phyloP scores from a whole-genome alignment of 1,140 invertebrate species.

The Hormaphis cornu region DNA sequence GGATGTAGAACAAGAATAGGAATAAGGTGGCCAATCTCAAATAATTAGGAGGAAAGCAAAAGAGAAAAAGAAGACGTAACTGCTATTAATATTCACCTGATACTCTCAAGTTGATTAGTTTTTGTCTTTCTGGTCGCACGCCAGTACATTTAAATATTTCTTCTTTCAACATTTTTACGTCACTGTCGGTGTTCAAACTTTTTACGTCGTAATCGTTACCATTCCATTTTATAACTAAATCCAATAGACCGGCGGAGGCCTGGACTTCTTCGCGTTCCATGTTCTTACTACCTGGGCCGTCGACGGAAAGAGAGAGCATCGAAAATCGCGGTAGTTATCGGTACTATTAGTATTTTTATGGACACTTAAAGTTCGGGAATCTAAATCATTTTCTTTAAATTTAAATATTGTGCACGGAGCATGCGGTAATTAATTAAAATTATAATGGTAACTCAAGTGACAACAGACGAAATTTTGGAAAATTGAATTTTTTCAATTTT shows the following conservation, averaged over 20 bases:
- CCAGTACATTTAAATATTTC: constrained; percentile 69
- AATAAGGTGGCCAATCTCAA: no score
- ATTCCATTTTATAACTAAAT: constrained; percentile 79
- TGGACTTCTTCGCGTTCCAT: constrained; percentile 19
- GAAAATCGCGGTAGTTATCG: no score
- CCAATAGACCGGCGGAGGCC: constrained; percentile 35
- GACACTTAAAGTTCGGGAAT: not conserved
- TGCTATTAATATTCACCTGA: constrained; percentile 73
- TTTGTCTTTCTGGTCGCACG: constrained; percentile 82
- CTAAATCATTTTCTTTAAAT: not conserved
- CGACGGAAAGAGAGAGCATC: not conserved
- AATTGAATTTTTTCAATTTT: no score
- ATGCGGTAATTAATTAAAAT: no score
- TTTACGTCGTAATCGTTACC: constrained; percentile 72
- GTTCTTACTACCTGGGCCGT: not conserved
- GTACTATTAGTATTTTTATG: not conserved
- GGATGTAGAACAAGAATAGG: no score
- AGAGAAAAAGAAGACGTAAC: no score
- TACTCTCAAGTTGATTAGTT: constrained; percentile 81
- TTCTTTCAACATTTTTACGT: constrained; percentile 67
- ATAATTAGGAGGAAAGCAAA: no score
- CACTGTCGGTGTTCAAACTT: constrained; percentile 58
- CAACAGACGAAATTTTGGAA: no score
- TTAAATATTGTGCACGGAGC: not conserved
- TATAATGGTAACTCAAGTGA: no score